Percentiles rank a stretch among this genome's conserved stretches.
phyloP scores from a whole-genome alignment of 2,888 invertebrate species.

The Cephus pulcher region DNA sequence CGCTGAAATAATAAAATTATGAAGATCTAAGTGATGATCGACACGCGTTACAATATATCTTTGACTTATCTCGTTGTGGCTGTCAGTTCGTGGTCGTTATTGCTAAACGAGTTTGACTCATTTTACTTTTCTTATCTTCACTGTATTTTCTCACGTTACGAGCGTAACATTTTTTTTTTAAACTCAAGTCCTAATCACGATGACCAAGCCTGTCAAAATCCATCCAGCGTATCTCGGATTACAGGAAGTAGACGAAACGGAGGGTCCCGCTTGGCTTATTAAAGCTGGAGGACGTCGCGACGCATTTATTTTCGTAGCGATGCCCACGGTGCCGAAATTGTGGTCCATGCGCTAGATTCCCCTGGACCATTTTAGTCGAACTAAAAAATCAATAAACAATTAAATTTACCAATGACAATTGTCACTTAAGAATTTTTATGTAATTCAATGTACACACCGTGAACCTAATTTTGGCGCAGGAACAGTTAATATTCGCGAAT shows the following conservation, averaged over 20 bases:
- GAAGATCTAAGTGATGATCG: neutral
- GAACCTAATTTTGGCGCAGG: neutral
- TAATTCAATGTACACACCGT: neutral
- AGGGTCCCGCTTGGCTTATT: conserved; percentile 17
- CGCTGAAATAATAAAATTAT: neutral
- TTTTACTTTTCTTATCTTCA: neutral
- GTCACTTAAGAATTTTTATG: neutral
- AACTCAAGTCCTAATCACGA: neutral
- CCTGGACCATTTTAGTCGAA: neutral
- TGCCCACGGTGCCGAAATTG: neutral
- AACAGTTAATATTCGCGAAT: neutral
- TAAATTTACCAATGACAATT: neutral
- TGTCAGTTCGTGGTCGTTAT: neutral
- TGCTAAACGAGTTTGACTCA: neutral
- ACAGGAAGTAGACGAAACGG: conserved; percentile 36
- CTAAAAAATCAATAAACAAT: neutral
- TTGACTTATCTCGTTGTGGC: neutral
- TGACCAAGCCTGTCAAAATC: neutral
- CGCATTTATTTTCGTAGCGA: conserved; percentile 41
- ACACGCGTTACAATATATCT: neutral
- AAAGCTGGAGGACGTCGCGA: conserved; percentile 23
- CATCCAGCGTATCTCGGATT: conserved; percentile 32
- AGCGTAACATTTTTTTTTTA: neutral
- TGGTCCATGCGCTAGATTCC: neutral
- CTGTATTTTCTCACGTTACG: neutral